Conservation (phyloP, 1,140 invertebrate species). For the Dysdera silvatica region DNA sequence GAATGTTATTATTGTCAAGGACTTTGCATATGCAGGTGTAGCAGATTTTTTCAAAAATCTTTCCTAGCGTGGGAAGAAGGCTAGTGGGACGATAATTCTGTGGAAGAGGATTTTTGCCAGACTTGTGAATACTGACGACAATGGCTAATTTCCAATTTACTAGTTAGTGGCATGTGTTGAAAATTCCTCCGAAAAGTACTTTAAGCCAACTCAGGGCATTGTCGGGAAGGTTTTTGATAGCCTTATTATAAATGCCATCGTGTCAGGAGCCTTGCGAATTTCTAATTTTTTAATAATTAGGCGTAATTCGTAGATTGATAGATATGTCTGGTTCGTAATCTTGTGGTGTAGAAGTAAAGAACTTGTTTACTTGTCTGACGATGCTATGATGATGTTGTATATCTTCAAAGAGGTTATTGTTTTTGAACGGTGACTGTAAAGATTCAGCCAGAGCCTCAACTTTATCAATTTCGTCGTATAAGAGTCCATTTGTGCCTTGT, state of each 20-base stretch:
- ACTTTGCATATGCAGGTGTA: not conserved
- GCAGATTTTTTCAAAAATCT: not conserved
- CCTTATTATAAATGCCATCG: not conserved
- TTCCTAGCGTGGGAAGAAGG: not conserved
- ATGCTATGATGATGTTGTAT: not conserved
- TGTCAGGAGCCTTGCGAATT: not conserved
- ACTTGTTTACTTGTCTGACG: not conserved
- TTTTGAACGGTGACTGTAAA: not conserved
- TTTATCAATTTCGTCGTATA: too few species aligned
- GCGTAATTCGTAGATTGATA: not conserved
- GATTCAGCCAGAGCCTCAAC: not conserved
- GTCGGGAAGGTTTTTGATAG: not conserved
- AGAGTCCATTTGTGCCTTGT: not conserved
- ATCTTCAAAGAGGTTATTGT: not conserved
- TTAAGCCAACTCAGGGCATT: not conserved
- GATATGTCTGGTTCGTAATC: not conserved
- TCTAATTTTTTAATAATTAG: not conserved
- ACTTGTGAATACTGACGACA: not conserved
- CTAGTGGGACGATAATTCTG: not conserved
- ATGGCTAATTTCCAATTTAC: not conserved
- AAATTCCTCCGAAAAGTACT: not conserved
- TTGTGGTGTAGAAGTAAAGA: not conserved
- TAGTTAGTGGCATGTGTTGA: not conserved
- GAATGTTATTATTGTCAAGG: not conserved
- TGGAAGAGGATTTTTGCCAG: not conserved